Evolutionary conservation across 2,888 invertebrate genomes (phyloP).

Genomic region (Deroplatys truncata): DNA sequence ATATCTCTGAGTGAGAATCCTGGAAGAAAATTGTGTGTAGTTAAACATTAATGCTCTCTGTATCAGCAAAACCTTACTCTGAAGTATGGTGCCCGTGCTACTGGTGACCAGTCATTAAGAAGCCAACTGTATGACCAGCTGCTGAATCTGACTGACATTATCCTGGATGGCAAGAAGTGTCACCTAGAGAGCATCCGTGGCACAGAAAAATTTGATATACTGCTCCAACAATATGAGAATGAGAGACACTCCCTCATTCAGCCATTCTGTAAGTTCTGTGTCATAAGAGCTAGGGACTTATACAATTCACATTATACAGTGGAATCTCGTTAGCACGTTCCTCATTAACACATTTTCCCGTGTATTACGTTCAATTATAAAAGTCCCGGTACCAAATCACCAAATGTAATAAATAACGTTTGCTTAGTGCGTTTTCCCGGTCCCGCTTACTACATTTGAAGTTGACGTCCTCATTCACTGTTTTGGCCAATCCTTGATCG

Average conservation of each 20-base stretch:
- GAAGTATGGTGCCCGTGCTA: constrained; percentile 51
- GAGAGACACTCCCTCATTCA: constrained; percentile 63
- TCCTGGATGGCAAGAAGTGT: constrained; percentile 66
- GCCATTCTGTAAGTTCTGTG: constrained; percentile 41
- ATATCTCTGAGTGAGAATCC: too few relatives aligned
- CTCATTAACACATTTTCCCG: too few relatives aligned
- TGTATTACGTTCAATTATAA: too few relatives aligned
- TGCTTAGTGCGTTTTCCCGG: too few relatives aligned
- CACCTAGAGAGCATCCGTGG: constrained; percentile 64
- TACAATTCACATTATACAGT: not conserved
- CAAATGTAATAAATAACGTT: too few relatives aligned
- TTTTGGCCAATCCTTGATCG: too few relatives aligned
- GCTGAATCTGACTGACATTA: constrained; percentile 63
- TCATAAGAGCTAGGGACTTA: not conserved
- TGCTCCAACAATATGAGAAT: constrained; percentile 62
- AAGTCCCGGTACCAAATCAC: too few relatives aligned
- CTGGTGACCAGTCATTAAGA: constrained; percentile 53
- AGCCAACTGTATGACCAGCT: constrained; percentile 65
- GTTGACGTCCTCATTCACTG: too few relatives aligned
- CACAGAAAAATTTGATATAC: constrained; percentile 53
- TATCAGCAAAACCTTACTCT: constrained; percentile 39
- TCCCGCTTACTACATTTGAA: too few relatives aligned
- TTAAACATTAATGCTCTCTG: too few relatives aligned
- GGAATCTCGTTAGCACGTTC: too few relatives aligned
- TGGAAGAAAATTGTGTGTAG: too few relatives aligned